Conservation (phyloP, 2,888 invertebrate genomes). For the Ectropis crepuscularia region DNA sequence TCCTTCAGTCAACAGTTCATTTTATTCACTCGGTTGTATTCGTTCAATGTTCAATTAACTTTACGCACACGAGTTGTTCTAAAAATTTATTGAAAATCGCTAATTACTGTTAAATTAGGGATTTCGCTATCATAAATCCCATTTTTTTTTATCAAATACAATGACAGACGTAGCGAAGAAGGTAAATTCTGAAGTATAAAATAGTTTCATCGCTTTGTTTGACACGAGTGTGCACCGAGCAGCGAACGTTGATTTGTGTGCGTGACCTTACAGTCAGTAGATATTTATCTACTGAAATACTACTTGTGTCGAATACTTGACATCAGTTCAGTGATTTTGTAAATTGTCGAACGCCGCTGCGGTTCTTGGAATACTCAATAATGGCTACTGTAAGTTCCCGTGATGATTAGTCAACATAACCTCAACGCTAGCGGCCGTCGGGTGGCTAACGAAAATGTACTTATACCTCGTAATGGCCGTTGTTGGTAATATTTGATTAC, state of each 20-base stretch:
- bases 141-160: constrained; percentile 53
- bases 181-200: constrained; percentile 58
- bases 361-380: constrained; percentile 33
- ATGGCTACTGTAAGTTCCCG: constrained; percentile 55
- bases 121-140: constrained; percentile 44
- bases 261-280: constrained; percentile 58
- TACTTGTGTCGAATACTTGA: constrained; percentile 34
- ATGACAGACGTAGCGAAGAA: constrained; percentile 80
- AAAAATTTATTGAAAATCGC: constrained; percentile 34
- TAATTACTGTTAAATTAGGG: constrained; percentile 46
- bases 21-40: not conserved
- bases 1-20: not conserved
- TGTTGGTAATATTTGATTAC: constrained; percentile 41
- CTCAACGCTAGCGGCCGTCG: constrained; percentile 57
- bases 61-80: constrained; percentile 54
- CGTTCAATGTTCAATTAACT: constrained; percentile 49
- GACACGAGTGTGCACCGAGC: constrained; percentile 53
- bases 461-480: constrained; percentile 47
- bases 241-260: constrained; percentile 63
- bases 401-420: constrained; percentile 57
- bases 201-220: constrained; percentile 54
- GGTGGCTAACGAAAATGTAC: constrained; percentile 40
- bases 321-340: constrained; percentile 31
- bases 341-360: constrained; percentile 34
- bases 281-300: constrained; percentile 34